These are phyloP conservation scores for Heloderma charlesbogerti DNA, from an alignment of 2,113 vertebrate genomes.

Conservation along the genomic window DNA sequence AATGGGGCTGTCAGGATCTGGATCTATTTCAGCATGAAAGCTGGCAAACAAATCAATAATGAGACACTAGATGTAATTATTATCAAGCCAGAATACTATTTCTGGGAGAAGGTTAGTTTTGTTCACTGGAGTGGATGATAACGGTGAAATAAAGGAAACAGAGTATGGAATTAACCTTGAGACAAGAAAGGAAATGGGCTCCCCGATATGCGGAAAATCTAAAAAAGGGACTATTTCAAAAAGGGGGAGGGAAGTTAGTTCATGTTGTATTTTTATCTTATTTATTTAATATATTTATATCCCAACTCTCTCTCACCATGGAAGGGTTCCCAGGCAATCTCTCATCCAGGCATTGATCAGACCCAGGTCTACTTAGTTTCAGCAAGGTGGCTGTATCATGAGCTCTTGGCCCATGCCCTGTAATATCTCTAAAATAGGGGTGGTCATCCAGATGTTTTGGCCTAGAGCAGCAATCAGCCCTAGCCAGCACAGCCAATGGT, in stretches of 20 bases:
- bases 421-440: neutral
- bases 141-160: constrained; percentile 63
- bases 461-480: neutral
- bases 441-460: neutral
- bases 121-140: constrained; percentile 65
- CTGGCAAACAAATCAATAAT: constrained; percentile 74
- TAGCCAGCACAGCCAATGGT: too few relatives aligned
- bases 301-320: neutral
- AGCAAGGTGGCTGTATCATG: neutral
- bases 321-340: neutral
- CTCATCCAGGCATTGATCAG: neutral
- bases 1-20: constrained; percentile 75
- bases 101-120: constrained; percentile 72
- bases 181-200: constrained; percentile 16
- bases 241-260: neutral
- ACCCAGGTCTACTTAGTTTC: neutral
- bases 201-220: constrained; percentile 12
- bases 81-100: constrained; percentile 64
- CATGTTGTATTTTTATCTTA: neutral
- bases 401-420: neutral
- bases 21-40: constrained; percentile 73
- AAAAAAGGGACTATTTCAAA: constrained; percentile 20
- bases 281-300: neutral
- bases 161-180: constrained; percentile 59
- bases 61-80: constrained; percentile 74